Base-by-base conservation (phyloP, 2,888 invertebrate species). In the Drosophila prolongata region DNA sequence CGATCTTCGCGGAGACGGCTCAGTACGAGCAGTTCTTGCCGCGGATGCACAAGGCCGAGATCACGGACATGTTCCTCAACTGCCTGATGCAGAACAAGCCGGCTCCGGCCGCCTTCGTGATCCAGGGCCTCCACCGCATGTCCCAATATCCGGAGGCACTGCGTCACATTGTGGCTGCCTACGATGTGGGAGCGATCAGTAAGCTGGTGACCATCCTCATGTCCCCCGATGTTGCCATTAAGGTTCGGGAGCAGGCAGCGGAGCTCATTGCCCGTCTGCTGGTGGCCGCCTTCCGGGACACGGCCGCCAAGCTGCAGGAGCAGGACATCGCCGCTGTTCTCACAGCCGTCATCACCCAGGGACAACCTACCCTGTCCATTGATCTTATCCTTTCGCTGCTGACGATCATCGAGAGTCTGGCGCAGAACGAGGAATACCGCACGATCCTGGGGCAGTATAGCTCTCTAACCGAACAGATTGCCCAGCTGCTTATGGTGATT, bases 81-180 rank as follows among this genome's bases (percentile, higher is more conserved):
- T 90, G 90, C 16, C 67, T 90, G 6, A 59, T 90, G 55, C 65
- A 58, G 3, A 72, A 74, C 42, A 72, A 78, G 9, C 69, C 68
- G 4, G 79, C 77, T 13, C 77, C 80, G 24, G 75, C 76, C 1
- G 69, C 79, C 0, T 77, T 72, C 44, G 83, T 88, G 3, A 44
- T 91, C 9, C 59, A 75, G 56, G 91, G 90, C 0, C 70, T 91
- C 5, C 89, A 79, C 59, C 87, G 90, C 6, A 71, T 91, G 75
- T 73, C 88, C 24, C 80, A 77, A 8, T 57, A 80, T 56, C 55
- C 82, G 0, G 75, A 77, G 0, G 83, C 90, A 0, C 56, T 83
- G 30, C 81, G 87, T 30, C 42, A 58, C 6, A 73, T 91, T 30
- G 61, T 88, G 4, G 80, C 74, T 9, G 70, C 65, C 6, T 89